Percentiles rank a stretch among this genome's conserved stretches.
Evolutionary conservation across 2,113 vertebrate genomes (phyloP).

Genomic region (Barnardius zonarius): DNA sequence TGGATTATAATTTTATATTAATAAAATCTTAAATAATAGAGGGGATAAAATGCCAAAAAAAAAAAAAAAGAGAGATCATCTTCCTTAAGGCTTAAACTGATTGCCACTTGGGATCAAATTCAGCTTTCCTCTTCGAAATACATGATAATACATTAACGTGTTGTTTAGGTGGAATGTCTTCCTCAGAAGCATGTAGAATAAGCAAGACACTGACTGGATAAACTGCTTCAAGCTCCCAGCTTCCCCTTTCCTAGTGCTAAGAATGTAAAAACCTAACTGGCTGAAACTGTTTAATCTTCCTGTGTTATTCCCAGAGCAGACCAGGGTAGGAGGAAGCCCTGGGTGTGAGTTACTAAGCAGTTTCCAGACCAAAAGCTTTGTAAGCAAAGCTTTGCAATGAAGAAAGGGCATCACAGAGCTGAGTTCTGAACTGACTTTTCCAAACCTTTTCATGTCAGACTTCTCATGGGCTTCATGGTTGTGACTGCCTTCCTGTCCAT

Average conservation of each 20-base stretch:
- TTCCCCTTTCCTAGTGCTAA: not conserved
- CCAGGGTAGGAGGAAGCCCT: not conserved
- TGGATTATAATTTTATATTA: slow-evolving; percentile 47
- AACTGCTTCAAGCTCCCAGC: not conserved
- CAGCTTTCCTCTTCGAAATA: not conserved
- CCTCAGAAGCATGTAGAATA: not conserved
- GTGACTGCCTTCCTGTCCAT: slow-evolving; percentile 93
- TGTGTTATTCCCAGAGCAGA: not conserved
- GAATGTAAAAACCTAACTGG: not conserved
- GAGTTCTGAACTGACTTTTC: not conserved
- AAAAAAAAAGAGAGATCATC: not conserved
- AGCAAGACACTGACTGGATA: not conserved
- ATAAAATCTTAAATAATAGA: slow-evolving; percentile 7
- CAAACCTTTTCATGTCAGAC: slow-evolving; percentile 62
- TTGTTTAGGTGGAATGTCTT: not conserved
- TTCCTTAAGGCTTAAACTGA: not conserved
- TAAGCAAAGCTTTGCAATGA: not conserved
- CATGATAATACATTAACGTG: not conserved
- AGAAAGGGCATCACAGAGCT: not conserved
- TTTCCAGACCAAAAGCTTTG: not conserved
- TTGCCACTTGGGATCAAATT: slow-evolving; percentile 18
- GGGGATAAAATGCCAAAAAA: not conserved
- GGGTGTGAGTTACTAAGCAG: not conserved
- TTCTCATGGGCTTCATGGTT: slow-evolving; percentile 92
- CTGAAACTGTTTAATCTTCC: not conserved